These are phyloP conservation scores for Odontocerum albicorne DNA, from an alignment of 2,888 invertebrate genomes.

Conservation along the genomic window DNA sequence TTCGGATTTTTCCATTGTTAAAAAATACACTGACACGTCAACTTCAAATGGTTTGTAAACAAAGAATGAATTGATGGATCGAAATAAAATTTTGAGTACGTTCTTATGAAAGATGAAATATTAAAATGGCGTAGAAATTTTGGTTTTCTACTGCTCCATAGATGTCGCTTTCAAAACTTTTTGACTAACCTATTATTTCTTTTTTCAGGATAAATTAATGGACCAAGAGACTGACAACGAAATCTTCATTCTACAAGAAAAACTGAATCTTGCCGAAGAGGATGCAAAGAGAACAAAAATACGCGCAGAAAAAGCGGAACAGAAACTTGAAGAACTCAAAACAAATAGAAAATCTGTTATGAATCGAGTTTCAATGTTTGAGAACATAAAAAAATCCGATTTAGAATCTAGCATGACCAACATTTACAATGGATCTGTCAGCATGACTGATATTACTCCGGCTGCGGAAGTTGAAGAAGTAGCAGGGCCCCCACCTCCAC, in stretches of 20 bases:
- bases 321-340: conserved; percentile 43
- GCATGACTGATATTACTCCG: conserved; percentile 16
- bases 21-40: too few species aligned
- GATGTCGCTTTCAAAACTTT: too few species aligned
- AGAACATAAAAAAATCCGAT: conserved; percentile 9
- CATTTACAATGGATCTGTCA: neutral
- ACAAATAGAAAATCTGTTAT: conserved; percentile 36
- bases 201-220: conserved; percentile 61
- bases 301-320: conserved; percentile 62
- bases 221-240: conserved; percentile 68
- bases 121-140: too few species aligned
- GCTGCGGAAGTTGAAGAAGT: conserved; percentile 42
- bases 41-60: too few species aligned
- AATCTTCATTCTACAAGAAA: conserved; percentile 69
- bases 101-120: too few species aligned
- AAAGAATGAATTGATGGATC: too few species aligned
- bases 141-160: too few species aligned
- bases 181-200: too few species aligned
- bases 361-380: conserved; percentile 30
- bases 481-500: conserved; percentile 39
- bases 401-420: neutral
- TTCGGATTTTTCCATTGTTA: too few species aligned
- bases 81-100: too few species aligned
- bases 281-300: conserved; percentile 64
- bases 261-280: conserved; percentile 67